A percentile compares a stretch with the other conserved stretches of the same genome.
These are phyloP conservation scores for Echinarachnius parma DNA, from an alignment of 53 echinoderm and acorn worm genomes.

Conservation along the genomic window DNA sequence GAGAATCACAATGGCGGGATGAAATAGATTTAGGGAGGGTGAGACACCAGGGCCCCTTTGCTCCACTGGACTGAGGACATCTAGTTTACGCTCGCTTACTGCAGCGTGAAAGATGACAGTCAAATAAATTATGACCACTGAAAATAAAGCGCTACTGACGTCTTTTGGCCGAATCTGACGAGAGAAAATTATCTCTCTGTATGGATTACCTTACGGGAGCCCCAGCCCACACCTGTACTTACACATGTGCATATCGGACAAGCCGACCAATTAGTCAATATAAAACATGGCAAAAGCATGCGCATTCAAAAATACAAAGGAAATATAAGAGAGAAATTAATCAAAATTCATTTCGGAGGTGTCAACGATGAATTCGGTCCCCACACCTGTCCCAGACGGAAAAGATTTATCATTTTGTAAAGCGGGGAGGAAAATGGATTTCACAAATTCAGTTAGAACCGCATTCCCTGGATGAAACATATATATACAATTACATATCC, in stretches of 20 bases:
- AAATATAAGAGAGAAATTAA: constrained; percentile 46
- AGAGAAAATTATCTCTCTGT: constrained; percentile 32
- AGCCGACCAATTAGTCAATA: too few relatives aligned
- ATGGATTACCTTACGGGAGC: constrained; percentile 29
- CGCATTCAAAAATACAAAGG: too few relatives aligned
- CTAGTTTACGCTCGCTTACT: too few relatives aligned
- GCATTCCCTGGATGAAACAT: constrained; percentile 24
- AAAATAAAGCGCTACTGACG: constrained; percentile 29
- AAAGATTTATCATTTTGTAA: constrained; percentile 46
- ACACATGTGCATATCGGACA: too few relatives aligned
- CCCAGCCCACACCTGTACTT: constrained; percentile 20
- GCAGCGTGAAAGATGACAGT: constrained; percentile 40
- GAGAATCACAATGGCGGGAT: constrained; percentile 1
- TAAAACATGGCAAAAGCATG: too few relatives aligned
- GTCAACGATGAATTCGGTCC: constrained; percentile 49
- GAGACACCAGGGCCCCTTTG: neutral
- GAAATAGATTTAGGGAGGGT: neutral
- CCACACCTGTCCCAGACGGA: constrained; percentile 50
- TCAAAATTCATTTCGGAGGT: constrained; percentile 42
- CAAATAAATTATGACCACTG: constrained; percentile 19
- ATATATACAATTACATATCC: constrained; percentile 17
- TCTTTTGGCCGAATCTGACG: too few relatives aligned
- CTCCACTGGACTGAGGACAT: neutral
- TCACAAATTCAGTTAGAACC: constrained; percentile 33
- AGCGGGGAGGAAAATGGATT: constrained; percentile 33